Evolutionary conservation across 2,113 vertebrate genomes (phyloP).

Genomic region (Proterorhinus semilunaris): DNA sequence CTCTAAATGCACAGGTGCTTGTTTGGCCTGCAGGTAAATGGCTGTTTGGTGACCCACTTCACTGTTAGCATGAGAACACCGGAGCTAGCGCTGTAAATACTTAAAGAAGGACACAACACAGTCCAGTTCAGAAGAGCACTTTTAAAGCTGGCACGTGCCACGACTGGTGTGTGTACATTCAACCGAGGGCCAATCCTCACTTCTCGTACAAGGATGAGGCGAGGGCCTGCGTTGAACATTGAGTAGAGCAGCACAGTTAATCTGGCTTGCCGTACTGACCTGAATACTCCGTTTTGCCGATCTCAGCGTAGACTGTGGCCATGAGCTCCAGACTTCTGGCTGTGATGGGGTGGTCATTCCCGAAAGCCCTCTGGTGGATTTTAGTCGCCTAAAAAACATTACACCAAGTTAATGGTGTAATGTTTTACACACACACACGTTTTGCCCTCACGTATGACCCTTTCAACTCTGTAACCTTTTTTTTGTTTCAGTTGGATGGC

Average conservation of each 20-base stretch:
- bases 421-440: no score
- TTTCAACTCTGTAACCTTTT: no score
- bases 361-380: conserved; percentile 80
- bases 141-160: not conserved
- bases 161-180: no score
- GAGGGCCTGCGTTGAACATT: no score
- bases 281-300: conserved; percentile 79
- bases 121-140: not conserved
- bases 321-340: conserved; percentile 79
- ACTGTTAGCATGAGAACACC: conserved; percentile 5
- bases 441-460: no score
- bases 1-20: not conserved
- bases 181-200: conserved; percentile 40
- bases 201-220: not conserved
- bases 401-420: no score
- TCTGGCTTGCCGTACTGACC: conserved; percentile 63
- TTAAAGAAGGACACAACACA: conserved; percentile 25
- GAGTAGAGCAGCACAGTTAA: no score
- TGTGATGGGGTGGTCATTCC: conserved; percentile 74
- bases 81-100: conserved; percentile 19
- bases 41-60: conserved; percentile 14
- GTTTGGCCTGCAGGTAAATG: not conserved
- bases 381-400: conserved; percentile 74
- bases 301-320: conserved; percentile 78
- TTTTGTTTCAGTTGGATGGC: no score